Evolutionary conservation across 2,888 invertebrate genomes (phyloP).

Genomic region (Cyrtodaria siliqua): DNA sequence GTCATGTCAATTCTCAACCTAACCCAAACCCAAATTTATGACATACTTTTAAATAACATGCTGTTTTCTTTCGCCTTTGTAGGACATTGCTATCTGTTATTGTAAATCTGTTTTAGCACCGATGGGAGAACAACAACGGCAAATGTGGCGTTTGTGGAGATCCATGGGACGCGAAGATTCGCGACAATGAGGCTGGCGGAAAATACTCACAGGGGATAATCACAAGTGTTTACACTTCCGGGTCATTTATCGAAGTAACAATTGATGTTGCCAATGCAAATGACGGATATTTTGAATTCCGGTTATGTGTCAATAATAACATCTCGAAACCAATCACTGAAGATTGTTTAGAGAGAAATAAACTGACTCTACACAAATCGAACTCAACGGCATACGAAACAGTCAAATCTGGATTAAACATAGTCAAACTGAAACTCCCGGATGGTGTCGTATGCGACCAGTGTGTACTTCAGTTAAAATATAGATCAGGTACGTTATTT

Average conservation of each 20-base stretch:
- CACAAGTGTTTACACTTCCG: slow-evolving; percentile 30
- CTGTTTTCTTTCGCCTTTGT: too few species aligned
- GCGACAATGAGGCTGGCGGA: slow-evolving; percentile 55
- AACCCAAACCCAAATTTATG: too few species aligned
- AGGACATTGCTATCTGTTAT: too few species aligned
- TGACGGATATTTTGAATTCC: slow-evolving; percentile 61
- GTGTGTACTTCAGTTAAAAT: slow-evolving; percentile 61
- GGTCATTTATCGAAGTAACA: slow-evolving; percentile 26
- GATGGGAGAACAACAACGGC: slow-evolving; percentile 44
- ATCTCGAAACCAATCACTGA: slow-evolving; percentile 23
- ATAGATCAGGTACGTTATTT: slow-evolving; percentile 59
- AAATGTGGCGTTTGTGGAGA: slow-evolving; percentile 61
- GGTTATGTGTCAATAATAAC: slow-evolving; percentile 49
- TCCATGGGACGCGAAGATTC: slow-evolving; percentile 50
- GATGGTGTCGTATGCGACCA: slow-evolving; percentile 39
- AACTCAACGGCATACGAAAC: slow-evolving; percentile 22
- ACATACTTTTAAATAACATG: too few species aligned
- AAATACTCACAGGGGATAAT: slow-evolving; percentile 35
- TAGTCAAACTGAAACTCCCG: slow-evolving; percentile 30
- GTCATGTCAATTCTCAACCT: too few species aligned
- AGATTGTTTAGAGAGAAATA: slow-evolving; percentile 40
- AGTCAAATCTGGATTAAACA: slow-evolving; percentile 38
- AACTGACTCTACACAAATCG: slow-evolving; percentile 26
- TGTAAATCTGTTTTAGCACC: slow-evolving; percentile 35
- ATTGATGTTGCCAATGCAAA: slow-evolving; percentile 36